Percentiles rank a stretch among this genome's conserved stretches.
Conservation (phyloP, 2,113 vertebrate genomes). For the Cephalopterus ornatus region DNA sequence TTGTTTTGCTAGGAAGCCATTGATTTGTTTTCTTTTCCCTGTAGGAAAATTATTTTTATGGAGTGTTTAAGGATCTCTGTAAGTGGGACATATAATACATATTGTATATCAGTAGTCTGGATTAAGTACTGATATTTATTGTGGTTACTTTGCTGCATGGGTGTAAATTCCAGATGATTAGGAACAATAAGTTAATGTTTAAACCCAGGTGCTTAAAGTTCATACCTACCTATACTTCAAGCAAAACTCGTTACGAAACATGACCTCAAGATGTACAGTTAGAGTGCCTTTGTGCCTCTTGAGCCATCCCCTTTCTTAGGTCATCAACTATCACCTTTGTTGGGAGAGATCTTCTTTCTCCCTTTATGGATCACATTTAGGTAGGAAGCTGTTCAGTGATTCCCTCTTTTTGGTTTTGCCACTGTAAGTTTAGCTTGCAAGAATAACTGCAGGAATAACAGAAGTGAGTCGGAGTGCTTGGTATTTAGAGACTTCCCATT, state of each 20-base stretch:
- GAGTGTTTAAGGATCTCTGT: neutral
- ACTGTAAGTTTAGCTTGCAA: neutral
- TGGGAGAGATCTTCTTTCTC: neutral
- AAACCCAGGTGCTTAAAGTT: neutral
- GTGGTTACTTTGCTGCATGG: neutral
- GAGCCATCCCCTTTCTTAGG: neutral
- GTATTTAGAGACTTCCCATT: neutral
- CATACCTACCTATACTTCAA: neutral
- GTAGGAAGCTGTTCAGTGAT: neutral
- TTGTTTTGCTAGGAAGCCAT: neutral
- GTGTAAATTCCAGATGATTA: neutral
- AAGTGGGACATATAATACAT: neutral
- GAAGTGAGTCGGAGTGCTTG: neutral
- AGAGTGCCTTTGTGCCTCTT: neutral
- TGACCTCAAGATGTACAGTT: neutral
- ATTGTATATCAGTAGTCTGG: neutral
- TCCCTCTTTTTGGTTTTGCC: neutral
- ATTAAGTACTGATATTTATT: neutral
- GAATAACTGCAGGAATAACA: neutral
- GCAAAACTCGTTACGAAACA: neutral
- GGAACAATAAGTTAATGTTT: neutral
- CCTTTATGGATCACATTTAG: neutral
- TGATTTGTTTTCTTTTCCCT: neutral
- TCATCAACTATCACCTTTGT: neutral
- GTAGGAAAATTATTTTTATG: neutral